phyloP scores from a whole-genome alignment of 2,888 invertebrate species.

The Pristionchus fissidentatus region DNA sequence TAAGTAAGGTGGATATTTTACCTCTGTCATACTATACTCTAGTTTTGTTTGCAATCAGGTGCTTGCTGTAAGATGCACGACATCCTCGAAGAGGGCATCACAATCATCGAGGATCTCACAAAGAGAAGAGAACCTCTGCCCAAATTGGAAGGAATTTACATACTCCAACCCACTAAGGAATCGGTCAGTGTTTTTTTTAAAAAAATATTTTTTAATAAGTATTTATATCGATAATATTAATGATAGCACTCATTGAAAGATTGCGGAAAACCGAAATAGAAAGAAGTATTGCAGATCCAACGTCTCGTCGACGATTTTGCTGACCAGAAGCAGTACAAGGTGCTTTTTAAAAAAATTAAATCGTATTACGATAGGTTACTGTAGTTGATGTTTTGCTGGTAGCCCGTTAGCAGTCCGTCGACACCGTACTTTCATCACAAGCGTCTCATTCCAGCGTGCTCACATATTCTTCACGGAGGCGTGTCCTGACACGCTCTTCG shows the following conservation, averaged over 20 bases:
- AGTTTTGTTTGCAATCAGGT: constrained; percentile 14
- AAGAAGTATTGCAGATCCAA: constrained; percentile 60
- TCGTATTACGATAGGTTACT: not conserved
- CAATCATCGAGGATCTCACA: constrained; percentile 96
- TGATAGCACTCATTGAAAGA: not conserved
- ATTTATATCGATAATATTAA: not conserved
- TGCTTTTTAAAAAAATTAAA: not conserved
- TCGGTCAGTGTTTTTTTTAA: constrained; percentile 59
- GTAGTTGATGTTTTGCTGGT: not conserved
- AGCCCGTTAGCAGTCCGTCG: not conserved
- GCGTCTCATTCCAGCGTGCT: constrained; percentile 80
- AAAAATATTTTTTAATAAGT: no score
- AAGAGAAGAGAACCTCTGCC: constrained; percentile 96
- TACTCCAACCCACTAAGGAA: constrained; percentile 92
- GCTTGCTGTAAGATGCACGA: constrained; percentile 76
- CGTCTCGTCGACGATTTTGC: constrained; percentile 72
- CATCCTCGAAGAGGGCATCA: constrained; percentile 73
- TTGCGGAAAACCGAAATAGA: not conserved
- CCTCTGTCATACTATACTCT: not conserved
- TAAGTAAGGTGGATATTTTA: not conserved
- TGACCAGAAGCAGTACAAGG: constrained; percentile 71
- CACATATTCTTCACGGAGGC: constrained; percentile 99
- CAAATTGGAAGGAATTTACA: constrained; percentile 96
- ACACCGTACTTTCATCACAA: not conserved
- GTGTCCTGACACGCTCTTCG: constrained; percentile 96